Percentiles rank a stretch among this genome's conserved stretches.
These are phyloP conservation scores for Meandrina meandrites DNA, from an alignment of 92 coral and sea anemone species.

Conservation along the genomic window DNA sequence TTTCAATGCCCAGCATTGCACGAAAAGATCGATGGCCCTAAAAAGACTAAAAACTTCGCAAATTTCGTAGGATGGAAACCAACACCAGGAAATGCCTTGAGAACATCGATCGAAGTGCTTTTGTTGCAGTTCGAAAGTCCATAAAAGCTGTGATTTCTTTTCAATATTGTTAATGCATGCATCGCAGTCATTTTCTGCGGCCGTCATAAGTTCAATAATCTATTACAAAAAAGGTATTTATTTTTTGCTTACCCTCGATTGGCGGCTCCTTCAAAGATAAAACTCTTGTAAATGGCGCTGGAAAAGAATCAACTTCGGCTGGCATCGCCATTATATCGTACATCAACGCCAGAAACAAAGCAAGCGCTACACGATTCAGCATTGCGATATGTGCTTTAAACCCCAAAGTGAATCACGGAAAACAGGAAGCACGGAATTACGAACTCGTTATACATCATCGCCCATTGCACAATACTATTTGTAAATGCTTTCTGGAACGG, in stretches of 20 bases:
- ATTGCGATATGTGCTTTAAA: not conserved
- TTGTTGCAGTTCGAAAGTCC: not conserved
- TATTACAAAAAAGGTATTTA: no score
- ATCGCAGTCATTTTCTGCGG: not conserved
- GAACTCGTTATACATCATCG: not conserved
- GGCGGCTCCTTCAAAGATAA: slow-evolving; percentile 11
- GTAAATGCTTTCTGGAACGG: slow-evolving; percentile 9
- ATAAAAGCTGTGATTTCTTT: not conserved
- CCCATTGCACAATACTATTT: not conserved
- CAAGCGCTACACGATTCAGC: not conserved
- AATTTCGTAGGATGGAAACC: not conserved
- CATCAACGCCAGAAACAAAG: not conserved
- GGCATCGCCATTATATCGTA: not conserved
- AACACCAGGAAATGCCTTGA: not conserved
- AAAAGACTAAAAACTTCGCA: not conserved
- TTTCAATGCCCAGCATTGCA: not conserved
- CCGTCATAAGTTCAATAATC: not conserved
- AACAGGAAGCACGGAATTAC: not conserved
- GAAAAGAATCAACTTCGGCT: not conserved
- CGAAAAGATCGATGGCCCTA: not conserved
- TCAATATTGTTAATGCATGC: no score
- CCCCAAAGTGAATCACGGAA: not conserved
- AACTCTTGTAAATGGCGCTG: slow-evolving; percentile 24
- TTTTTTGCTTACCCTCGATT: slow-evolving; percentile 7
- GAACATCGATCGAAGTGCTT: not conserved